A percentile compares a stretch with the other conserved stretches of the same genome.
Evolutionary conservation across 1,140 invertebrate genomes (phyloP).

Genomic region (Listronotus bonariensis): DNA sequence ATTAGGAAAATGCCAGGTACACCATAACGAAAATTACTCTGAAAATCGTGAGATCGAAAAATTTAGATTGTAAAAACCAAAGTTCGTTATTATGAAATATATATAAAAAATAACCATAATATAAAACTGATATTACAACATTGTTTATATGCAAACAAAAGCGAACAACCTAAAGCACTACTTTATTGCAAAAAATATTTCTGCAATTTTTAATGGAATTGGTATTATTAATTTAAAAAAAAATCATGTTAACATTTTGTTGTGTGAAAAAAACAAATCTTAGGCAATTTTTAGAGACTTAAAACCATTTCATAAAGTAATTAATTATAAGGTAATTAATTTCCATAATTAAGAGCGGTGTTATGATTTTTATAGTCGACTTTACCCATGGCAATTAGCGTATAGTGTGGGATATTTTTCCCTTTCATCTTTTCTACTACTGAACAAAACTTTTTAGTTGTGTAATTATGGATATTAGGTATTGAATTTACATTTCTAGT

Average conservation of each 20-base stretch:
- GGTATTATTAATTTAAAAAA: too few relatives aligned
- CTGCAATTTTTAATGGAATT: too few relatives aligned
- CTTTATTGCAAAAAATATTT: too few relatives aligned
- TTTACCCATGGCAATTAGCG: conserved; percentile 9
- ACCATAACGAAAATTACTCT: too few relatives aligned
- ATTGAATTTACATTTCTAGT: conserved; percentile 6
- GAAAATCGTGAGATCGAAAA: too few relatives aligned
- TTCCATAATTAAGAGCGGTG: conserved; percentile 4
- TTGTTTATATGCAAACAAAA: too few relatives aligned
- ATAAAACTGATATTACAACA: too few relatives aligned
- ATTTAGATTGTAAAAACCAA: too few relatives aligned
- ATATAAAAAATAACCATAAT: too few relatives aligned
- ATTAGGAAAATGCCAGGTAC: too few relatives aligned
- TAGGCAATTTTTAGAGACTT: conserved; percentile 2
- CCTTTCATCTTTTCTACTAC: conserved; percentile 3
- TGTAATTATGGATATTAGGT: conserved; percentile 14
- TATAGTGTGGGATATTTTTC: conserved; percentile 13
- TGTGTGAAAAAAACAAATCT: conserved; percentile 2
- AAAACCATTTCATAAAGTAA: not conserved
- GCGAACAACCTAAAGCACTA: too few relatives aligned
- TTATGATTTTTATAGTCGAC: conserved; percentile 10
- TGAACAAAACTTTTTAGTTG: conserved; percentile 2
- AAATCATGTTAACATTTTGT: conserved; percentile 13
- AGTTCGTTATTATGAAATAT: too few relatives aligned
- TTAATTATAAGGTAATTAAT: conserved; percentile 10